Evolutionary conservation across 2,888 invertebrate genomes (phyloP).

Genomic region (Nymphalis c-album): DNA sequence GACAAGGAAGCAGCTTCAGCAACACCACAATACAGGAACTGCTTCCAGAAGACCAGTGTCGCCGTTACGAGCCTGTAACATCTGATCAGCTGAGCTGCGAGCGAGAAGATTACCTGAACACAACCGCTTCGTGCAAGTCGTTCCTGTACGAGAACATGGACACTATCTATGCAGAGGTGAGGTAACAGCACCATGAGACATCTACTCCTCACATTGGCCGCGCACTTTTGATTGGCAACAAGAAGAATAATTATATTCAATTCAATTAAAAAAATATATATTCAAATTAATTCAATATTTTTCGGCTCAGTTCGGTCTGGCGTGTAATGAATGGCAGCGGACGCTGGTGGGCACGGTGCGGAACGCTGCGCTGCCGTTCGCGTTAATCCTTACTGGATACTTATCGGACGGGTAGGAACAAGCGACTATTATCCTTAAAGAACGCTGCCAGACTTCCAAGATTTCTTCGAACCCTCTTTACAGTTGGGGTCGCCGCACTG

Average conservation of each 20-base stretch:
- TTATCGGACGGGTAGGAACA: constrained; percentile 82
- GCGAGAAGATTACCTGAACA: constrained; percentile 46
- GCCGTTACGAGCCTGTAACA: constrained; percentile 47
- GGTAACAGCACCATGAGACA: background rate
- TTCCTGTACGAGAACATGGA: constrained; percentile 59
- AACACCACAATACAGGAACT: constrained; percentile 49
- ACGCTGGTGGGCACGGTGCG: constrained; percentile 87
- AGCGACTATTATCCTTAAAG: constrained; percentile 8
- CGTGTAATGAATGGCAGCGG: constrained; percentile 86
- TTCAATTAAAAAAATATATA: too few species aligned
- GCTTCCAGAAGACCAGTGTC: constrained; percentile 48
- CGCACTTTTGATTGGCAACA: too few species aligned
- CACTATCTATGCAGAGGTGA: constrained; percentile 70
- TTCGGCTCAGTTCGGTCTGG: constrained; percentile 81
- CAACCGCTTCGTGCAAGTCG: constrained; percentile 53
- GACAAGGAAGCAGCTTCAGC: constrained; percentile 42
- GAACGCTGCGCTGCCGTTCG: constrained; percentile 86
- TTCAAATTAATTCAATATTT: too few species aligned
- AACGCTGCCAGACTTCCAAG: background rate
- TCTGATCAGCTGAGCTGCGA: constrained; percentile 46
- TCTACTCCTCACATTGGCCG: too few species aligned
- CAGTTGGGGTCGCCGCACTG: constrained; percentile 80
- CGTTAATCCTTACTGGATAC: constrained; percentile 85
- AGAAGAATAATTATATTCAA: too few species aligned
- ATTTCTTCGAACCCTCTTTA: background rate